Percentiles rank a stretch among this genome's conserved stretches.
phyloP scores from a whole-genome alignment of 2,113 vertebrate genomes.

The Colinus virginianus region DNA sequence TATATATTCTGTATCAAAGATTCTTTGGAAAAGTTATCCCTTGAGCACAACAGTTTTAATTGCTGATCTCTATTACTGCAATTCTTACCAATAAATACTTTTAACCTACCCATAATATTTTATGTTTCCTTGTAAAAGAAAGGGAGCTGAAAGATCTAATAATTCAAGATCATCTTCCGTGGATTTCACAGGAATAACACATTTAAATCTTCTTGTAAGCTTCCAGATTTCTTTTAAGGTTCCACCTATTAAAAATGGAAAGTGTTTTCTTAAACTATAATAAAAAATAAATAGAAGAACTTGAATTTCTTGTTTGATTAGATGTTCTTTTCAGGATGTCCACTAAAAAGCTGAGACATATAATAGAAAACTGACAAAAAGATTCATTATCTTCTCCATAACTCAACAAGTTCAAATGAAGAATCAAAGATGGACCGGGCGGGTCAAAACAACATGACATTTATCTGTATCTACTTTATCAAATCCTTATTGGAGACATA shows the following conservation, averaged over 20 bases:
- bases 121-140: conserved; percentile 85
- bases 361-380: neutral
- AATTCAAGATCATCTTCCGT: conserved; percentile 77
- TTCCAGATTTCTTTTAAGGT: conserved; percentile 81
- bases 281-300: neutral
- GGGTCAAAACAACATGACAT: neutral
- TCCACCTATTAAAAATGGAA: conserved; percentile 79
- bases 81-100: neutral
- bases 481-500: no score
- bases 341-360: neutral
- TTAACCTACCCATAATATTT: conserved; percentile 88
- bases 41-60: neutral
- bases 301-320: neutral
- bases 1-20: neutral
- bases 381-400: neutral
- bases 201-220: conserved; percentile 80
- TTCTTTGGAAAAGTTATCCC: neutral
- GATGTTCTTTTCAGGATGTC: neutral
- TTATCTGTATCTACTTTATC: no score
- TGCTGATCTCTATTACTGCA: neutral
- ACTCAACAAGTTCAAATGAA: neutral
- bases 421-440: neutral
- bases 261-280: neutral
- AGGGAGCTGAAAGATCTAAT: conserved; percentile 87
- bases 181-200: conserved; percentile 87